A percentile compares a stretch with the other conserved stretches of the same genome.
phyloP scores from a whole-genome alignment of 2,888 invertebrate species.

The Clusia tigrina region DNA sequence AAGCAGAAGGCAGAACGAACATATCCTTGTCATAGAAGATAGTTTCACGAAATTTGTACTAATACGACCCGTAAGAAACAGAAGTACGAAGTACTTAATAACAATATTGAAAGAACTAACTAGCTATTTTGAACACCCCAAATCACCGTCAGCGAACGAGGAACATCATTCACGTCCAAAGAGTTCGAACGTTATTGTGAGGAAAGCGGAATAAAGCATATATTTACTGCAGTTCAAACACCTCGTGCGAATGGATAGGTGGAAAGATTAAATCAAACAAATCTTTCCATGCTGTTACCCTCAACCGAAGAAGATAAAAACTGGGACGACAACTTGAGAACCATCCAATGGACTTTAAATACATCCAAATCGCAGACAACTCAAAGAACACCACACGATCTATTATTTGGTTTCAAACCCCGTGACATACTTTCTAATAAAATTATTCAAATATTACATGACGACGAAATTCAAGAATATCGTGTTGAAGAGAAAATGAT shows the following conservation, averaged over 20 bases:
- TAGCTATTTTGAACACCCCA: constrained; percentile 36
- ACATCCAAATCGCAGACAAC: constrained; percentile 13
- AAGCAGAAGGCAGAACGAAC: constrained; percentile 17
- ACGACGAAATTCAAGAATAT: background rate
- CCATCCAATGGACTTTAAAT: constrained; percentile 21
- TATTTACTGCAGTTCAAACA: constrained; percentile 37
- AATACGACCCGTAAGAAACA: constrained; percentile 17
- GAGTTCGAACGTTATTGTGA: constrained; percentile 36
- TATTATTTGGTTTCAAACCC: constrained; percentile 9
- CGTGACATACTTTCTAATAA: constrained; percentile 16
- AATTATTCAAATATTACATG: constrained; percentile 1
- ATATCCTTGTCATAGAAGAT: constrained; percentile 26
- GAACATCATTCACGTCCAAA: constrained; percentile 39
- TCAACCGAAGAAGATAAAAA: constrained; percentile 8
- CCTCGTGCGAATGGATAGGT: constrained; percentile 36
- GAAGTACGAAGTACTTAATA: constrained; percentile 23
- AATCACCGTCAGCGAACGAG: constrained; percentile 40
- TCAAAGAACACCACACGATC: too few relatives aligned
- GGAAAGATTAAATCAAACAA: constrained; percentile 20
- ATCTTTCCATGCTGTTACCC: constrained; percentile 14
- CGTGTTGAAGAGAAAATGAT: background rate
- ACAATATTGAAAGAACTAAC: constrained; percentile 18
- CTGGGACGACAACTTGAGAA: constrained; percentile 19
- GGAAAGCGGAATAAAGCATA: constrained; percentile 35
- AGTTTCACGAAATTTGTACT: constrained; percentile 28